Conservation (phyloP, 2,113 vertebrate species). For the Anas platyrhynchos region DNA sequence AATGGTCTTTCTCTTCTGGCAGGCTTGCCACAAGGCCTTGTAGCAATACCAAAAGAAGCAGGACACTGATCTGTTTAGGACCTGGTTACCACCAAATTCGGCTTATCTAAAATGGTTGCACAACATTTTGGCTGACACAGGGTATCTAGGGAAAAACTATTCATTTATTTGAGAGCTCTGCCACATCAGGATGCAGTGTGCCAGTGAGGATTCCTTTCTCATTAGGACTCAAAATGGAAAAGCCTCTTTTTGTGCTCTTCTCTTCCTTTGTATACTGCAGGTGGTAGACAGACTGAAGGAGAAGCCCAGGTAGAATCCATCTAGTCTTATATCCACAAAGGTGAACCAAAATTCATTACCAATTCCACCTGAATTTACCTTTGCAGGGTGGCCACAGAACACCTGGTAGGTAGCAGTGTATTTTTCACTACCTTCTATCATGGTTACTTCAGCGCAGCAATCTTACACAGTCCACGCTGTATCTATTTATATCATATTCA, state of each 20-base stretch:
- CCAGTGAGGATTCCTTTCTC: neutral
- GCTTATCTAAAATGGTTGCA: neutral
- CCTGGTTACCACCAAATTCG: neutral
- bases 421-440: neutral
- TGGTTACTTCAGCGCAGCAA: neutral
- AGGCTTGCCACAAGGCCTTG: neutral
- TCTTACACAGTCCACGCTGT: neutral
- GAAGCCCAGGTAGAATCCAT: neutral
- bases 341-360: neutral
- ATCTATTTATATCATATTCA: constrained; percentile 30
- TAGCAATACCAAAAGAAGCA: neutral
- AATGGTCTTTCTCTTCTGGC: neutral
- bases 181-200: neutral
- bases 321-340: neutral
- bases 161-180: neutral
- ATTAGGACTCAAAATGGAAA: neutral
- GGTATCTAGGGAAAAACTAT: neutral
- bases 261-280: neutral
- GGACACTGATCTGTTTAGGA: neutral
- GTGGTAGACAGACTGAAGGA: neutral
- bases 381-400: neutral
- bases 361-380: neutral
- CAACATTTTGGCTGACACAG: neutral
- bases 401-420: neutral
- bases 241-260: neutral